A percentile compares a stretch with the other conserved stretches of the same genome.
phyloP scores from a whole-genome alignment of 2,888 invertebrate genomes.

The Axea sp. region DNA sequence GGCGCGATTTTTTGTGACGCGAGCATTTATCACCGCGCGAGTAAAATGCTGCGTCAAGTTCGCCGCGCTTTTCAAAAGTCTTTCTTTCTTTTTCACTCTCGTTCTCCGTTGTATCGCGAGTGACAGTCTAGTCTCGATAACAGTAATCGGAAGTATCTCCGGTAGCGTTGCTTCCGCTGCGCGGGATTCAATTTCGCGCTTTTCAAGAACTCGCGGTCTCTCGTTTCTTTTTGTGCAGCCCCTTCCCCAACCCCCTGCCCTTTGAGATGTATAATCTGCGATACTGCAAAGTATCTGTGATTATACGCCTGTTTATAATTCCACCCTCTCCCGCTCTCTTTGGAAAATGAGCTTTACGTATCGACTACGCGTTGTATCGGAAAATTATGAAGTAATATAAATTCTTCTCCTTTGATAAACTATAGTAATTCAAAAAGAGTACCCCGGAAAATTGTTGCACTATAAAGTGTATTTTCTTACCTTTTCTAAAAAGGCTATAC shows the following conservation, averaged over 20 bases:
- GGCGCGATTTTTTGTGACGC: conserved; percentile 16
- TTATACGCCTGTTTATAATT: conserved; percentile 29
- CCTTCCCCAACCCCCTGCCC: conserved; percentile 1
- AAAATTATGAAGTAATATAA: neutral
- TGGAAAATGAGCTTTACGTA: conserved; percentile 6
- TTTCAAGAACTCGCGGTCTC: conserved; percentile 29
- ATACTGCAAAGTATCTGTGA: conserved; percentile 14
- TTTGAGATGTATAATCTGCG: conserved; percentile 11
- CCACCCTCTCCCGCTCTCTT: neutral
- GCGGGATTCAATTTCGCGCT: conserved; percentile 50
- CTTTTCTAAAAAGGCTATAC: too few relatives aligned
- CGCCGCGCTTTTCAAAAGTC: conserved; percentile 22
- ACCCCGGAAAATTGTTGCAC: too few relatives aligned
- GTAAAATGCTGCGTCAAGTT: conserved; percentile 32
- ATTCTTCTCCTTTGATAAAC: neutral
- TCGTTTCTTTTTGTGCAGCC: conserved; percentile 25
- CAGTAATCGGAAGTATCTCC: conserved; percentile 51
- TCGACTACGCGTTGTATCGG: conserved; percentile 3
- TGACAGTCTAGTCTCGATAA: conserved; percentile 37
- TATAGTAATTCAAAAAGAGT: neutral
- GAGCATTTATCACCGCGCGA: conserved; percentile 24
- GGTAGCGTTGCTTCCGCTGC: conserved; percentile 37
- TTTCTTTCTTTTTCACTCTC: neutral
- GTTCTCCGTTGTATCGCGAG: neutral
- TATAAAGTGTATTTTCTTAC: too few relatives aligned